phyloP scores from a whole-genome alignment of 2,888 invertebrate species.

The Lapara coniferarum region DNA sequence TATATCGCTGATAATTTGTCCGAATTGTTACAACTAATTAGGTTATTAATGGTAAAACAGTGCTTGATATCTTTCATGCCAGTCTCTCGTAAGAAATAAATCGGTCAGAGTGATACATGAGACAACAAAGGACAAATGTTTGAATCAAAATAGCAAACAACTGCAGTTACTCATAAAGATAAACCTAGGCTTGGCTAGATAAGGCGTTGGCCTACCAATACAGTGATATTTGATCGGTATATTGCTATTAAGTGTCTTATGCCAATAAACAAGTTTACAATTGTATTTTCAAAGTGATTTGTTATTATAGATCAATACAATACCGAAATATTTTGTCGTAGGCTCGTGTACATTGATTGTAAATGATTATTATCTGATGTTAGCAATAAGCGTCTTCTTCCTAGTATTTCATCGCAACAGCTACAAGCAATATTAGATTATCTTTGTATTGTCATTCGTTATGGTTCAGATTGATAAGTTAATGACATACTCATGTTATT shows the following conservation, averaged over 20 bases:
- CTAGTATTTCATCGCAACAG: background rate
- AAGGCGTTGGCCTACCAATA: conserved; percentile 6
- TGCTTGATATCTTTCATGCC: background rate
- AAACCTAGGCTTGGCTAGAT: conserved; percentile 7
- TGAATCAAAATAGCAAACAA: conserved; percentile 15
- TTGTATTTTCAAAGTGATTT: conserved; percentile 19
- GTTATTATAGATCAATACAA: background rate
- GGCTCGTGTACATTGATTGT: background rate
- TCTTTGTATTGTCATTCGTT: too few relatives aligned
- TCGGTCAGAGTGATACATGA: conserved; percentile 12
- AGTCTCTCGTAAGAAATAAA: background rate
- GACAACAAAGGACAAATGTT: conserved; percentile 20
- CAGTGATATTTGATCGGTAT: background rate
- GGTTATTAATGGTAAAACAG: background rate
- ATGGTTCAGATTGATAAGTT: too few relatives aligned
- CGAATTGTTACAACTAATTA: too few relatives aligned
- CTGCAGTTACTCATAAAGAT: conserved; percentile 15
- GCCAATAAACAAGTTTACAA: conserved; percentile 14
- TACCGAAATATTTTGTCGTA: background rate
- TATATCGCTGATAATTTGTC: too few relatives aligned
- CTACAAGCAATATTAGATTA: too few relatives aligned
- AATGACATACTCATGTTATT: too few relatives aligned
- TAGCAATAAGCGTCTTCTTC: background rate
- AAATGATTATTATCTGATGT: background rate
- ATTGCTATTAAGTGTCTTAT: conserved; percentile 2